Base-by-base conservation (phyloP, 2,797 vertebrate genomes). In the Caiman crocodilus region DNA sequence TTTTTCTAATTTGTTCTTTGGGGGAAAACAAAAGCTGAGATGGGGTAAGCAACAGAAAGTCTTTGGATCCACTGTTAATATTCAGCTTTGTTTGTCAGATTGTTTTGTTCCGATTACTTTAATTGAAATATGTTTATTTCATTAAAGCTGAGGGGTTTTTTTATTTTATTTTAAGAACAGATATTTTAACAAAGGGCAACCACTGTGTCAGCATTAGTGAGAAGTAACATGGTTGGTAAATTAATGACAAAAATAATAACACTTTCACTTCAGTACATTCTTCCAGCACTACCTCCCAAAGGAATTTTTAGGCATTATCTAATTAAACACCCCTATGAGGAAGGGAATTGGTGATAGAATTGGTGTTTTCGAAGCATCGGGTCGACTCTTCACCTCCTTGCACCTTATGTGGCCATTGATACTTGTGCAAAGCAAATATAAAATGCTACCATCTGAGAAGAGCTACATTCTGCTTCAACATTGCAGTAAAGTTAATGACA, bases 221-320 rank as follows among this genome's bases (percentile, higher is more conserved):
- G 82, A 84, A 67, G 13, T 58, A 9, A 90, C 90, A 85, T 64
- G 7, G 73, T 94, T 82, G 82, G 82, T 90, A 82, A 82, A 63
- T 23, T 13, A 84, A 21, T 18, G 32, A 69, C 32, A 71, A 76
- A 94, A 89, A 78, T 67, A 50, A 35, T 60, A 0, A 0, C 84
- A 79, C 73, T 84, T 91, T 85, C 14, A 74, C 93, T 88, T 84
- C 5, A 78, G 80, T 56, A 42, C 85, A 90, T 89, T 71, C 76
- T 92, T 94, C 92, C 86, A 60, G 88, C 64, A 85, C 67, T 76
- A 91, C 64, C 90, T 89, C 84, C 55, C 71, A 69, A 88, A 90
- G 80, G 81, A 58, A 65, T 85, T 71, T 25, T n/a, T n/a, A 78
- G 69, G 67, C 85, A 60, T 94, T 91, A 84, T 90, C 84, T 87